phyloP scores from a whole-genome alignment of 2,888 invertebrate species.

The Theodoxus fluviatilis region DNA sequence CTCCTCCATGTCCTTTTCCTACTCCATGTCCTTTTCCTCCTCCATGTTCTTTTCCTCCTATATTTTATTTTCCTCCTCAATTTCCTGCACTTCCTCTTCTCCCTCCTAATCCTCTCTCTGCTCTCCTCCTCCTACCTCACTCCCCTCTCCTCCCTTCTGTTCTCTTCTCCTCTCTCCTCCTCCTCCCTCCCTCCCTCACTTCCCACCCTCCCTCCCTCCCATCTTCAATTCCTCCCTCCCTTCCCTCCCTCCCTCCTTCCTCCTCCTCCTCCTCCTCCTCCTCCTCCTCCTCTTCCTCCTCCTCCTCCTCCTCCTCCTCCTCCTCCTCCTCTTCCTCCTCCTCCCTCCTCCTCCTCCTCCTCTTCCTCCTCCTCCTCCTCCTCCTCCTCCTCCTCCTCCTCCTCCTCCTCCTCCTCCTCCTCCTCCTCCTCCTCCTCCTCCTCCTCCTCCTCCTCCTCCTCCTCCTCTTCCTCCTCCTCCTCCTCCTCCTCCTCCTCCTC shows the following conservation, averaged over 20 bases:
- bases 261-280: background rate
- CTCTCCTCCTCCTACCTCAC: constrained; percentile 15
- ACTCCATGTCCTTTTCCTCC: constrained; percentile 18
- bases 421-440: background rate
- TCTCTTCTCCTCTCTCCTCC: background rate
- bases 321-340: constrained; percentile 16
- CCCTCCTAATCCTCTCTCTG: background rate
- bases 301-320: constrained; percentile 9
- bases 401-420: no score
- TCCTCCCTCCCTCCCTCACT: background rate
- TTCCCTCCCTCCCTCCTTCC: constrained; percentile 4
- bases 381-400: no score
- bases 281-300: background rate
- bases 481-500: no score
- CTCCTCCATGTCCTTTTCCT: constrained; percentile 15
- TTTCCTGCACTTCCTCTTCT: background rate
- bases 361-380: constrained; percentile 9
- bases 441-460: background rate
- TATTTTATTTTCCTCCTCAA: background rate
- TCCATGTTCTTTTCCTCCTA: background rate
- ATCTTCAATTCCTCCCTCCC: background rate
- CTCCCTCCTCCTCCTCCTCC: background rate
- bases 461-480: background rate
- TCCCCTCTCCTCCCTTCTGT: background rate
- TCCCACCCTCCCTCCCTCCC: constrained; percentile 4